Evolutionary conservation across 37 sponge, comb jelly and placozoan species (phyloP).

Genomic region (Spongilla lacustris): DNA sequence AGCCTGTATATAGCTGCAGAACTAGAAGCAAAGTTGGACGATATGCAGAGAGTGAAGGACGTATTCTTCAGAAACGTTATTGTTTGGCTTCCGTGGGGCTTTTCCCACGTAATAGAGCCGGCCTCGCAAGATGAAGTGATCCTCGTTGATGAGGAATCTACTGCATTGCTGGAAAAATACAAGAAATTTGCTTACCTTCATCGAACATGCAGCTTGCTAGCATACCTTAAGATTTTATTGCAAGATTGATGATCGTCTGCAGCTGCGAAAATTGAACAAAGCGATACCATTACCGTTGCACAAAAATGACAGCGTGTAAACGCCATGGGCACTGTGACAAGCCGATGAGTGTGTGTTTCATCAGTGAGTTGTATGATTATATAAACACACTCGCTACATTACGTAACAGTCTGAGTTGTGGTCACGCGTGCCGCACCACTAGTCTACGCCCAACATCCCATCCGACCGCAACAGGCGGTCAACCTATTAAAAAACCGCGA

Average conservation of each 20-base stretch:
- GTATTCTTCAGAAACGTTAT: constrained; percentile 3
- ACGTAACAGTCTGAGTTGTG: not conserved
- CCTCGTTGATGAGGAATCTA: not conserved
- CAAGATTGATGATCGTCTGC: not conserved
- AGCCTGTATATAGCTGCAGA: constrained; percentile 18
- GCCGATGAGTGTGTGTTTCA: too few relatives aligned
- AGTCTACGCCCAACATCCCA: not conserved
- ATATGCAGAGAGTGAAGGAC: constrained; percentile 8
- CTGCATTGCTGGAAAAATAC: not conserved
- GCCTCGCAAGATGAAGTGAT: not conserved
- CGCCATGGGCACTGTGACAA: not conserved
- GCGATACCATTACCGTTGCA: not conserved
- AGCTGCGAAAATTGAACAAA: not conserved
- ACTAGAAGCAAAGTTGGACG: not conserved
- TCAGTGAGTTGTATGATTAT: too few relatives aligned
- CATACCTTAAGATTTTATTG: not conserved
- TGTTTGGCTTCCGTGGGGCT: not conserved
- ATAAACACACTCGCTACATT: not conserved
- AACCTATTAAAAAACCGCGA: not conserved
- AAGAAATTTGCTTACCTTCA: not conserved
- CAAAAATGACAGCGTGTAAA: not conserved
- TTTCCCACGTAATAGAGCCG: constrained; percentile 5
- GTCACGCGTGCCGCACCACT: not conserved
- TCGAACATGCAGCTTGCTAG: not conserved
- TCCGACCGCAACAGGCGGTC: not conserved